Percentiles rank a stretch among this genome's conserved stretches.
phyloP scores from a whole-genome alignment of 2,113 vertebrate species.

The Notarius lentiginosus region DNA sequence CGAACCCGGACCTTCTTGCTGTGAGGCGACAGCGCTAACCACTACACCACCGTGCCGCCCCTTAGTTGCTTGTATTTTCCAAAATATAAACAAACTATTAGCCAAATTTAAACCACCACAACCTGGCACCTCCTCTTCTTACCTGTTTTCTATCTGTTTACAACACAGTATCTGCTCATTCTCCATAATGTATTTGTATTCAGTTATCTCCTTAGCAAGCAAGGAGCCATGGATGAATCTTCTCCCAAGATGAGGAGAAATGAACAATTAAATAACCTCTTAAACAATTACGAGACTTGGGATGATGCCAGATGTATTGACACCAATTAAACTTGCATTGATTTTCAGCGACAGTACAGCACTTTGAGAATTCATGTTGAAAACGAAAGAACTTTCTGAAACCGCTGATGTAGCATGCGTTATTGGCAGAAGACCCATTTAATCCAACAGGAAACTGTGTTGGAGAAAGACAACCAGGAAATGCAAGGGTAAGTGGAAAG shows the following conservation, averaged over 20 bases:
- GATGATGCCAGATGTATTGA: neutral
- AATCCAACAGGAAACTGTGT: slow-evolving; percentile 8
- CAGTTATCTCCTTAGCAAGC: neutral
- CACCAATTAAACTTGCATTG: neutral
- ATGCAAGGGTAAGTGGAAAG: neutral
- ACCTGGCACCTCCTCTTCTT: neutral
- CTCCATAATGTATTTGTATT: neutral
- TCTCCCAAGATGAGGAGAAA: neutral
- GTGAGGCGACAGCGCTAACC: too few relatives aligned
- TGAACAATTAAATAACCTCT: neutral
- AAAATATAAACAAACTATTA: neutral
- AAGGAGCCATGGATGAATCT: neutral
- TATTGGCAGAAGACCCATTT: slow-evolving; percentile 4
- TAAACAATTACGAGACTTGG: neutral
- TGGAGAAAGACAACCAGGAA: neutral
- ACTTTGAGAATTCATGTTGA: neutral
- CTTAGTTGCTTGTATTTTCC: neutral
- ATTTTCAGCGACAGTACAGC: neutral
- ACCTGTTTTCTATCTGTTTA: neutral
- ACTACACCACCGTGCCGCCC: too few relatives aligned
- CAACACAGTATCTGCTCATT: neutral
- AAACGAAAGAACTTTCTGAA: neutral
- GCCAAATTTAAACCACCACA: neutral
- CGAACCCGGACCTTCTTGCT: too few relatives aligned
- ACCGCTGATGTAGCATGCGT: neutral